Evolutionary conservation across 2,888 invertebrate genomes (phyloP).

Genomic region (Temnothorax ravouxi): DNA sequence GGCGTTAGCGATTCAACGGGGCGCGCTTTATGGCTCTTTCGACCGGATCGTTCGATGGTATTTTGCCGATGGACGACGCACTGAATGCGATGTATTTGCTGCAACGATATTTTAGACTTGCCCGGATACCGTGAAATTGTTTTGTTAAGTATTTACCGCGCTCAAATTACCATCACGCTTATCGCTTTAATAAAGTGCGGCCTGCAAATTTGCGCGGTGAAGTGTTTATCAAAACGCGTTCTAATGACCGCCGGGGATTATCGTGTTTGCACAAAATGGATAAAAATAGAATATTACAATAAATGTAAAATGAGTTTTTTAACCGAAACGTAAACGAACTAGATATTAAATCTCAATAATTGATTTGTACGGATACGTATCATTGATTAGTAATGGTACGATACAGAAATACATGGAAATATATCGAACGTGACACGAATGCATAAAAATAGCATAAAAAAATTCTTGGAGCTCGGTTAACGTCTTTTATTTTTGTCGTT

Average conservation of each 20-base stretch:
- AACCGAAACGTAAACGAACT: background rate
- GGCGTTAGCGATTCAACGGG: conserved; percentile 49
- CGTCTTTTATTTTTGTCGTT: background rate
- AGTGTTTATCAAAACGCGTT: conserved; percentile 11
- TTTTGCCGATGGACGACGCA: conserved; percentile 35
- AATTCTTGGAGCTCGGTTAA: background rate
- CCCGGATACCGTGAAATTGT: conserved; percentile 31
- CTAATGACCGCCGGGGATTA: background rate
- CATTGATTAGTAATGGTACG: background rate
- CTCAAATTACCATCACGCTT: conserved; percentile 36
- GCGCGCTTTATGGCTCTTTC: conserved; percentile 52
- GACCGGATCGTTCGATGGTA: conserved; percentile 34
- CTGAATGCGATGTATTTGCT: conserved; percentile 14
- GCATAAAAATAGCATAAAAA: background rate
- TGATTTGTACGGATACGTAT: background rate
- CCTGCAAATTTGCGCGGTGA: conserved; percentile 8
- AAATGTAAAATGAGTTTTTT: background rate
- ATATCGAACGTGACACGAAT: background rate
- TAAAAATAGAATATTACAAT: background rate
- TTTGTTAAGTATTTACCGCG: conserved; percentile 50
- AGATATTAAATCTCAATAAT: background rate
- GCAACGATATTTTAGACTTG: conserved; percentile 41
- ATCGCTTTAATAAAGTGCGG: conserved; percentile 49
- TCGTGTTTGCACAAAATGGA: background rate
- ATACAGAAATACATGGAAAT: background rate